Evolutionary conservation across 2,113 vertebrate species (phyloP).

Genomic region (Gallinago paraguaiae): DNA sequence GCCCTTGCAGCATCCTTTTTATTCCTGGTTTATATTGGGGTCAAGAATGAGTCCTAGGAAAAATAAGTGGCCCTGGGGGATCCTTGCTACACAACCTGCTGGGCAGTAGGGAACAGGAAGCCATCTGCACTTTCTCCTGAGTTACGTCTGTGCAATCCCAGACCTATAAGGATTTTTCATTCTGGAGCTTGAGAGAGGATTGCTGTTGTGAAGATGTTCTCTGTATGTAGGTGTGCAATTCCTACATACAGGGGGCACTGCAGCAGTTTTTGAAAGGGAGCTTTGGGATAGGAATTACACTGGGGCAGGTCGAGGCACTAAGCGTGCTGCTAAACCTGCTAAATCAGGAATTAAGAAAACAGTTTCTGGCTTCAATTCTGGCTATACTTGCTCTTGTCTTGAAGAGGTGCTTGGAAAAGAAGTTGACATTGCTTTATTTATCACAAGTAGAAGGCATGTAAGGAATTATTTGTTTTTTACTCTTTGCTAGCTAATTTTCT

Average conservation of each 20-base stretch:
- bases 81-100: neutral
- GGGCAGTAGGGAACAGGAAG: neutral
- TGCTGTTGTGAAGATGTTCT: neutral
- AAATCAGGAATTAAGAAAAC: neutral
- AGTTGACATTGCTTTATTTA: neutral
- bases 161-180: neutral
- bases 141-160: neutral
- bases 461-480: neutral
- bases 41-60: neutral
- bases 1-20: neutral
- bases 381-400: neutral
- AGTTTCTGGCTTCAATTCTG: neutral
- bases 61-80: neutral
- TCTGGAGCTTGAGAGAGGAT: neutral
- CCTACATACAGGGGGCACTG: neutral
- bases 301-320: neutral
- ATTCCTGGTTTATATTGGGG: neutral
- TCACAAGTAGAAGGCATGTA: neutral
- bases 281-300: neutral
- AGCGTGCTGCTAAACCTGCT: neutral
- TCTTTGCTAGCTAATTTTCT: neutral
- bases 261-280: neutral
- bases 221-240: rapidly evolving
- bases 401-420: neutral
- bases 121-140: neutral